phyloP scores from a whole-genome alignment of 2,113 vertebrate genomes.

The Gila orcuttii region DNA sequence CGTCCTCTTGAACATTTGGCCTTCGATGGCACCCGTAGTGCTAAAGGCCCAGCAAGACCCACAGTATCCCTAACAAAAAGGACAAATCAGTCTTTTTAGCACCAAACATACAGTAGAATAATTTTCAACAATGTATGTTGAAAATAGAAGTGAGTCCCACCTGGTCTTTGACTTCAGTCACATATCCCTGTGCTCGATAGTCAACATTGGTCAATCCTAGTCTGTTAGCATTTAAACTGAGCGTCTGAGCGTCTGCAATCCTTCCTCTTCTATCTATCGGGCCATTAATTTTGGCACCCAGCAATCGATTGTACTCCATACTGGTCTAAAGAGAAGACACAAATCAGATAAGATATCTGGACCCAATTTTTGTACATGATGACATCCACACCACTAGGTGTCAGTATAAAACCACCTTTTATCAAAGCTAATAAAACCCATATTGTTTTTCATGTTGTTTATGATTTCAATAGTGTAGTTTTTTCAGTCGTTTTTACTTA shows the following conservation, averaged over 20 bases:
- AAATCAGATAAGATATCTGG: background rate
- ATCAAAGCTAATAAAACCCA: background rate
- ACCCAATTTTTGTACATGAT: background rate
- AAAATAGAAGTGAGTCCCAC: conserved; percentile 51
- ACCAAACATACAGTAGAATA: background rate
- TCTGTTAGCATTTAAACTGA: conserved; percentile 63
- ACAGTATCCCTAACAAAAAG: conserved; percentile 73
- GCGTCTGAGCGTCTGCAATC: conserved; percentile 56
- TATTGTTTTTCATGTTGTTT: background rate
- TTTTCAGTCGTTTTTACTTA: conserved; percentile 44
- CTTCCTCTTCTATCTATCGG: conserved; percentile 61
- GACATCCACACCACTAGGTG: conserved; percentile 23
- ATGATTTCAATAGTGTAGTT: background rate
- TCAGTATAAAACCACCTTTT: background rate
- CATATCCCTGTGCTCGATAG: conserved; percentile 75
- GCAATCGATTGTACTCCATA: conserved; percentile 70
- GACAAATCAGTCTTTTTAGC: background rate
- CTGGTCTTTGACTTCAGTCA: conserved; percentile 79
- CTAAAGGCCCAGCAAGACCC: conserved; percentile 84
- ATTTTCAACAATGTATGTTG: background rate
- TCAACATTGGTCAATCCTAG: conserved; percentile 62
- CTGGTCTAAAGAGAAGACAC: conserved; percentile 62
- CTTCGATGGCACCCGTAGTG: conserved; percentile 80
- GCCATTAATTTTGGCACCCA: conserved; percentile 68
- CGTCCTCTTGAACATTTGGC: conserved; percentile 74